Evolutionary conservation across 2,888 invertebrate genomes (phyloP), one percentile per base, ranked within the genome.

Genomic region (Pandemis corylana): DNA sequence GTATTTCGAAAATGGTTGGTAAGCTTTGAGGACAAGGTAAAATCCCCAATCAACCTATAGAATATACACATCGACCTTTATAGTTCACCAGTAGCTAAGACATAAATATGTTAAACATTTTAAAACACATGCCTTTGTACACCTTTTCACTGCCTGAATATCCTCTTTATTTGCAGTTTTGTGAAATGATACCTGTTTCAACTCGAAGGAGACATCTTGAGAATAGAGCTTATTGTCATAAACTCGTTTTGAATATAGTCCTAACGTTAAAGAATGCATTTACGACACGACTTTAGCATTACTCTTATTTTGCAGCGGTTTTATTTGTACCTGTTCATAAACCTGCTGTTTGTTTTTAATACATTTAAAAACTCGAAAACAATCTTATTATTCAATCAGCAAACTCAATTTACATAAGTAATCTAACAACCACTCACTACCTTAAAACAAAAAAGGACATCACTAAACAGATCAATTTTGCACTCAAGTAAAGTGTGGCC

Each of bases 271-370:
- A 65, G 12, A 69, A 74, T 36, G 51, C 59, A 59, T 51, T 69
- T 49, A 73, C 64, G 49, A 61, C 69, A 44, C 44, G 64, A 15
- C 67, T 68, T 63, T 64, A 28, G 53, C 15, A 53, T 72, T 20
- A 63, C 36, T 68, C 20, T 36, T 73, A 41, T 74, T 69, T 42
- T 46, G 28, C n/a, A 56, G 42, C 7, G 28, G 46, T 68, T 73
- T 69, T 65, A 51, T 44, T 64, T 64, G 41, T 4, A 9, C 42
- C 41, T 64, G 56, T 68, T 68, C 59, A 10, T n/a, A 42, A 59
- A 36, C 28, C 7, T 9, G 49, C 6, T 61, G 59, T 69, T 65
- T 69, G 53, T 36, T 36, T 36, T 36, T 4, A 36, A 36, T 36
- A 36, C 28, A 36, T 36, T 36, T 36, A 36, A 36, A 36, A 36